A percentile compares a stretch with the other conserved stretches of the same genome.
These are phyloP conservation scores for Yponomeuta evonymella DNA, from an alignment of 2,888 invertebrate genomes.

Conservation along the genomic window DNA sequence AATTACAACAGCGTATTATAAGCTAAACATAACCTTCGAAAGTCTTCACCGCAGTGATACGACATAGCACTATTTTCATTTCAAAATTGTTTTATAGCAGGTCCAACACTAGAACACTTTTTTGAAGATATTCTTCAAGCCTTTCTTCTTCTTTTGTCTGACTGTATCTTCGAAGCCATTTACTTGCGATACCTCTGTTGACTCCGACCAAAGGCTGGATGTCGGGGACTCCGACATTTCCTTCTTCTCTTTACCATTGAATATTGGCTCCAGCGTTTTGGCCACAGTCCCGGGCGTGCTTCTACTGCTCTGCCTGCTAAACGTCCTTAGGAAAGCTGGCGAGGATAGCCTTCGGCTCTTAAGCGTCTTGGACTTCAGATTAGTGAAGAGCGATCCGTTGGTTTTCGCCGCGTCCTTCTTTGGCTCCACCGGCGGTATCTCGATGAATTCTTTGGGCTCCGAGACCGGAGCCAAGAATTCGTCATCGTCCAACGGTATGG, in stretches of 20 bases:
- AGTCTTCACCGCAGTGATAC: slow-evolving; percentile 7
- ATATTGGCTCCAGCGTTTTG: slow-evolving; percentile 49
- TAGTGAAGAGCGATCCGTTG: slow-evolving; percentile 68
- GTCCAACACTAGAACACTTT: slow-evolving; percentile 81
- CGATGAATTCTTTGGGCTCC: slow-evolving; percentile 60
- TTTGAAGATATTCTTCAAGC: slow-evolving; percentile 85
- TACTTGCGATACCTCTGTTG: slow-evolving; percentile 59
- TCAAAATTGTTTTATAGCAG: slow-evolving; percentile 17
- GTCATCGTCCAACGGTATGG: slow-evolving; percentile 74
- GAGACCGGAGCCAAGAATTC: slow-evolving; percentile 70
- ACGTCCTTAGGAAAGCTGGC: slow-evolving; percentile 76
- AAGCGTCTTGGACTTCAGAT: slow-evolving; percentile 63
- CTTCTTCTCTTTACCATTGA: slow-evolving; percentile 55
- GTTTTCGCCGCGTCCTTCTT: slow-evolving; percentile 56
- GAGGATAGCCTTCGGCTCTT: slow-evolving; percentile 75
- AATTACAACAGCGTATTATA: slow-evolving; percentile 51
- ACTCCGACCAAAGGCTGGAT: slow-evolving; percentile 66
- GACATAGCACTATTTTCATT: slow-evolving; percentile 7
- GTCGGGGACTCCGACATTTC: slow-evolving; percentile 65
- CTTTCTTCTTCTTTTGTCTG: slow-evolving; percentile 77
- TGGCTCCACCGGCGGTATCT: slow-evolving; percentile 29
- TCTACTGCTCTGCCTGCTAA: slow-evolving; percentile 68
- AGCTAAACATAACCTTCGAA: slow-evolving; percentile 21
- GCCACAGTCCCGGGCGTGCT: slow-evolving; percentile 60
- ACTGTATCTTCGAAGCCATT: slow-evolving; percentile 30